Evolutionary conservation across 2,113 vertebrate genomes (phyloP).

Genomic region (Galeopterus variegatus): DNA sequence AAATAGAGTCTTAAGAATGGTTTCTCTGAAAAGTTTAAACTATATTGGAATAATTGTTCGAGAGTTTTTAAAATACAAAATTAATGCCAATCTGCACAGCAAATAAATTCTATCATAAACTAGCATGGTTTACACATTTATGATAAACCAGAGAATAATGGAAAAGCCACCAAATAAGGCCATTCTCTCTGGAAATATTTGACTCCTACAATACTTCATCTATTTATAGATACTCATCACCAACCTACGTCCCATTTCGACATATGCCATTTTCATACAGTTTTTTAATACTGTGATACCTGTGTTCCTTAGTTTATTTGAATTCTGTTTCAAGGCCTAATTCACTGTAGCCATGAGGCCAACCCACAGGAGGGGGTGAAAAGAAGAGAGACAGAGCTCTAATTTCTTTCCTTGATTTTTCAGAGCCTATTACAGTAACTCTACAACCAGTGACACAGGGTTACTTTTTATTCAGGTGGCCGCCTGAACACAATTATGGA

Average conservation of each 20-base stretch:
- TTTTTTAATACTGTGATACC: not conserved
- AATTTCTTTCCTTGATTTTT: not conserved
- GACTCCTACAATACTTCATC: not conserved
- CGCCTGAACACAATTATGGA: not conserved
- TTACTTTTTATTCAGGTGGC: not conserved
- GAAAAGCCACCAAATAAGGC: not conserved
- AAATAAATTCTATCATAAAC: conserved; percentile 57
- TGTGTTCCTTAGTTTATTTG: not conserved
- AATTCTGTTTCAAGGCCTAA: not conserved
- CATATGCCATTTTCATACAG: not conserved
- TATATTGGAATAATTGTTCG: conserved; percentile 23
- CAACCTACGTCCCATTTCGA: not conserved
- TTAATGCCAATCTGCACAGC: conserved; percentile 44
- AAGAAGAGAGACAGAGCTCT: not conserved
- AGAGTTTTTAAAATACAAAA: conserved; percentile 58
- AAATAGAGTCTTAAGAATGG: conserved; percentile 24
- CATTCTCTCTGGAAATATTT: conserved; percentile 47
- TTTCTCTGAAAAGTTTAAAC: conserved; percentile 30
- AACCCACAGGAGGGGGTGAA: not conserved
- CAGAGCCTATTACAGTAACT: not conserved
- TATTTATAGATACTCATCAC: not conserved
- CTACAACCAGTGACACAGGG: not conserved
- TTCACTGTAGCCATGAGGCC: not conserved
- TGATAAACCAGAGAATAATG: conserved; percentile 56
- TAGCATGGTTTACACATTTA: not conserved